Conservation (phyloP, 2,888 invertebrate species). For the Cataglyphis altisquamis region DNA sequence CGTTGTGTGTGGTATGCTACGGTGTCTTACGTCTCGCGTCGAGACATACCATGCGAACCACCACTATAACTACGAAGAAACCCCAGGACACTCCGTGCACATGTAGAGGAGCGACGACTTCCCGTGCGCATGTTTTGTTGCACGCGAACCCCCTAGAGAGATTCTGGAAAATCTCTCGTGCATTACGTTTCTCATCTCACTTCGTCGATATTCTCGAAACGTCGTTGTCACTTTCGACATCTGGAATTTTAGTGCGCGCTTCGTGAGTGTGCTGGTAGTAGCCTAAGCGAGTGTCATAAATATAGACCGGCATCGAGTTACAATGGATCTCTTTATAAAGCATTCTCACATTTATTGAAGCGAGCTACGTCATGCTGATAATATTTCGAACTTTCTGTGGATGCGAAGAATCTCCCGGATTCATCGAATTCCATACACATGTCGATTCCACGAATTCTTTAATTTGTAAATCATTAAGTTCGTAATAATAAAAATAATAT, state of each 20-base stretch:
- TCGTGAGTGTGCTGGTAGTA: background rate
- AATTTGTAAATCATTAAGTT: background rate
- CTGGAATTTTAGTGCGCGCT: conserved; percentile 27
- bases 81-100: conserved; percentile 39
- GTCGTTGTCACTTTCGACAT: conserved; percentile 16
- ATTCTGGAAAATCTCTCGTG: background rate
- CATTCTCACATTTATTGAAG: conserved; percentile 7
- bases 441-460: background rate
- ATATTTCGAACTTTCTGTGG: background rate
- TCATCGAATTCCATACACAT: background rate
- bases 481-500: background rate
- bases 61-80: conserved; percentile 65
- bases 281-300: conserved; percentile 21
- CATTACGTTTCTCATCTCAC: background rate
- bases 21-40: conserved; percentile 80
- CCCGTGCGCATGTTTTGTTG: background rate
- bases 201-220: background rate
- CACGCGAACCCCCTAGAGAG: conserved; percentile 40
- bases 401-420: background rate
- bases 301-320: conserved; percentile 19
- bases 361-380: conserved; percentile 10
- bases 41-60: conserved; percentile 71
- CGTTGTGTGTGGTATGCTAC: conserved; percentile 85
- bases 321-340: conserved; percentile 13
- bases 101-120: conserved; percentile 17